Evolutionary conservation across 2,797 vertebrate genomes (phyloP).

Genomic region (Notamacropus eugenii): DNA sequence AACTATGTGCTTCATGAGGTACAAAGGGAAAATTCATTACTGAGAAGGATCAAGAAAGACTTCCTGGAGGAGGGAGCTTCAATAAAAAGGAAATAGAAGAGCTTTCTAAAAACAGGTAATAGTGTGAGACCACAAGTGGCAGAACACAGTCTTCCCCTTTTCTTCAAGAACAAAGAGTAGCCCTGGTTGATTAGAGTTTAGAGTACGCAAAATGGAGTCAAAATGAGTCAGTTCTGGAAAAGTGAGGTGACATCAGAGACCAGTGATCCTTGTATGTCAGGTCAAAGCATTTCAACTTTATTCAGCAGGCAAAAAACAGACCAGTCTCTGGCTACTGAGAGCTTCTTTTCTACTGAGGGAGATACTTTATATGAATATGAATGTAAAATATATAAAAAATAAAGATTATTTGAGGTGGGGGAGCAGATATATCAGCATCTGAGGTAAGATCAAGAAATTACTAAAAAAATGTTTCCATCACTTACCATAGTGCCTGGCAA

Average conservation of each 20-base stretch:
- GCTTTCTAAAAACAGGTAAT: neutral
- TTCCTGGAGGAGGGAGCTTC: neutral
- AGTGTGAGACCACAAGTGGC: neutral
- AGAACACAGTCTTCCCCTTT: neutral
- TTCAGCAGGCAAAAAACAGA: neutral
- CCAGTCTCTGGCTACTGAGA: neutral
- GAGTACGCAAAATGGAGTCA: neutral
- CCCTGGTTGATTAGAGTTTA: neutral
- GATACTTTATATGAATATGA: neutral
- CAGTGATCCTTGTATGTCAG: neutral
- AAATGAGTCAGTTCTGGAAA: neutral
- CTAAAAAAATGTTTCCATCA: neutral
- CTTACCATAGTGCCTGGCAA: neutral
- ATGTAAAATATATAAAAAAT: neutral
- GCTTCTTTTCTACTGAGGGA: neutral
- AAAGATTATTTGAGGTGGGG: neutral
- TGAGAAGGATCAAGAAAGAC: neutral
- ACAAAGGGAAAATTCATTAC: neutral
- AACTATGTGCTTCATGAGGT: neutral
- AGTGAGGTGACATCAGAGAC: neutral
- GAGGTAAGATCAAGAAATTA: neutral
- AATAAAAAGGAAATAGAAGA: neutral
- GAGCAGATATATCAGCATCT: neutral
- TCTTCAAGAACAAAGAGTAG: neutral
- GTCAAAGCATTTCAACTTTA: neutral